These are phyloP conservation scores for Nasua narica DNA, from an alignment of 2,797 vertebrate species.

Conservation along the genomic window DNA sequence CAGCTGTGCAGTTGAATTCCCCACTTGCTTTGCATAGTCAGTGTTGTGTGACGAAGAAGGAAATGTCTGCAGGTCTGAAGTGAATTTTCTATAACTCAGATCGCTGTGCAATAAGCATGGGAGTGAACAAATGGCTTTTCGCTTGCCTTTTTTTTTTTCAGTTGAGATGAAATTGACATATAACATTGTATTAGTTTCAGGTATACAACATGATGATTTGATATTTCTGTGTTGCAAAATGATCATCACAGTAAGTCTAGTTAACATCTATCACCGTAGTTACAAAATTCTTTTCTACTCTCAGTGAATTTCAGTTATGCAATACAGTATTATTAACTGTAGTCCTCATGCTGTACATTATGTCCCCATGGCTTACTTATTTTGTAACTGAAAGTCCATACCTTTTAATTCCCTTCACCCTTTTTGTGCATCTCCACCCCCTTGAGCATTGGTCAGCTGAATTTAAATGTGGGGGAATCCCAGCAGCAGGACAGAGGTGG, in stretches of 20 bases:
- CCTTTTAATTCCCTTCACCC: not conserved
- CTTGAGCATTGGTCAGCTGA: not conserved
- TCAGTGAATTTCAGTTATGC: not conserved
- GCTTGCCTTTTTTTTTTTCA: not conserved
- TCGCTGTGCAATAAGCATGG: not conserved
- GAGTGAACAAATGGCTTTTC: not conserved
- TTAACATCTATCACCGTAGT: not conserved
- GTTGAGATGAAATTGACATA: not conserved
- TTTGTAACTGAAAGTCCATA: not conserved
- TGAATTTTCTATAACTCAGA: not conserved
- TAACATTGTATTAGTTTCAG: not conserved
- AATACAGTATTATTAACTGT: not conserved
- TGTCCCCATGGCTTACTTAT: not conserved
- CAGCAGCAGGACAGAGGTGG: not conserved
- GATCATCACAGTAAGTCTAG: not conserved
- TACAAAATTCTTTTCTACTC: not conserved
- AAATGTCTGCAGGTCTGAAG: not conserved
- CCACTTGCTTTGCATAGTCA: not conserved
- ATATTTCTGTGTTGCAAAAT: not conserved
- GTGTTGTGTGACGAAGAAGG: not conserved
- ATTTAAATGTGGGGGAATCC: constrained; percentile 7
- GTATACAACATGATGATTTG: not conserved
- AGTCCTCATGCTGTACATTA: not conserved
- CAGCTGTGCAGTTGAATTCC: not conserved
- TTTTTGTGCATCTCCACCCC: not conserved